Base-by-base conservation (phyloP, 2,113 vertebrate species). In the Amphiprion percula region DNA sequence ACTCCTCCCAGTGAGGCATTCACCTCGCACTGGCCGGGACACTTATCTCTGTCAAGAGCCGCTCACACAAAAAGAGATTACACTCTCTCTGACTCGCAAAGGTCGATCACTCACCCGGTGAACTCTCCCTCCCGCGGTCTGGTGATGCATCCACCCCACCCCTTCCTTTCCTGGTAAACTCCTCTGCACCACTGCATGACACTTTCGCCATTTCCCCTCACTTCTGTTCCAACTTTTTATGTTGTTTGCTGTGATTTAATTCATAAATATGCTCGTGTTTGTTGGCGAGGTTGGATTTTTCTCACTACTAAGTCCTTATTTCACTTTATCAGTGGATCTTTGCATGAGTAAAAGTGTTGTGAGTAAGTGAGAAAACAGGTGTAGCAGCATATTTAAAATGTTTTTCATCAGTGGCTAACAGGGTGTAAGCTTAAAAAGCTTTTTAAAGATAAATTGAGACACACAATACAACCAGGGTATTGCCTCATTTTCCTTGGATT, bases 1-100 rank as follows among this genome's bases (percentile, higher is more conserved):
- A 53, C 84, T 69, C 90, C 92, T 89, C 79, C 67, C 84, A 58
- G 46, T 79, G 60, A 83, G 68, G 30, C 80, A 46, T 65, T 73
- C 46, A 53, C 3, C 54, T 67, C 50, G 21, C 64, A 70, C 10
- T 5, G 54, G 26, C 44, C 28, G 63, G 7, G 23, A 30, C 1
- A 2, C 86, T 92, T 90, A 90, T 90, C 90, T 83, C 19, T 56
- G 65, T 83, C 63, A 68, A 86, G 69, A 77, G 76, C 61, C 60
- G 50, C 82, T 65, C 61, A 62, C 74, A 67, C 41, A 75, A 54
- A 71, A 56, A 56, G 5, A 69, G 74, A 90, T 82, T 74, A 30
- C 37, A 77, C 79, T 76, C 49, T 87, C 70, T 2, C 53, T 61
- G 80, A 81, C 53, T 79, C 61, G 79, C 76, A 86, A 56, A 79